Evolutionary conservation across 2,797 vertebrate species (phyloP).

Genomic region (Champsocephalus esox): DNA sequence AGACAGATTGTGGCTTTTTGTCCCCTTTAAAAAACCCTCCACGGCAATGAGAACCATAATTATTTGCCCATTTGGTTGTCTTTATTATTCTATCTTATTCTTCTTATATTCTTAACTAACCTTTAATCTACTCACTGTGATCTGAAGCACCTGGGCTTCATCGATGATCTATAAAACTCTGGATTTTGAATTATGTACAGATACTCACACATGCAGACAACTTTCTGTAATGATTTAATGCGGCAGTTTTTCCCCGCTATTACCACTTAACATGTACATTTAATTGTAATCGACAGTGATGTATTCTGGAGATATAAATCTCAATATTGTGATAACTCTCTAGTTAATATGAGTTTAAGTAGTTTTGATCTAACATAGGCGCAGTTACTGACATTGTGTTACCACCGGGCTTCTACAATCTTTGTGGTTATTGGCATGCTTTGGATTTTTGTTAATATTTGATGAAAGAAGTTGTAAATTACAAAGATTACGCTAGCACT

Average conservation of each 20-base stretch:
- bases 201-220: constrained; percentile 29
- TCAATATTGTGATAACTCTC: constrained; percentile 69
- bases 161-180: constrained; percentile 21
- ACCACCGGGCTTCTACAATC: constrained; percentile 65
- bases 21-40: not conserved
- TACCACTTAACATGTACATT: constrained; percentile 56
- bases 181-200: constrained; percentile 52
- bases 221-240: constrained; percentile 39
- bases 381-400: constrained; percentile 47
- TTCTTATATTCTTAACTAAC: constrained; percentile 46
- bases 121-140: constrained; percentile 74
- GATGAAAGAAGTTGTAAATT: constrained; percentile 50
- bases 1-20: constrained; percentile 21
- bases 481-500: constrained; percentile 55
- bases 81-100: constrained; percentile 28
- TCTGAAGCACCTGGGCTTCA: constrained; percentile 42
- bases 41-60: not conserved
- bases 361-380: constrained; percentile 54
- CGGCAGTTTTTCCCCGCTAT: constrained; percentile 18
- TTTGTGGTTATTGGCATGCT: constrained; percentile 77
- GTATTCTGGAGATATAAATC: constrained; percentile 70
- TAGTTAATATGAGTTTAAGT: constrained; percentile 66
- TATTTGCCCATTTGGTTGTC: not conserved
- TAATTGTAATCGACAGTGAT: constrained; percentile 64
- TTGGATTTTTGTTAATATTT: constrained; percentile 67